phyloP scores from a whole-genome alignment of 2,888 invertebrate genomes.

The Machimus atricapillus region DNA sequence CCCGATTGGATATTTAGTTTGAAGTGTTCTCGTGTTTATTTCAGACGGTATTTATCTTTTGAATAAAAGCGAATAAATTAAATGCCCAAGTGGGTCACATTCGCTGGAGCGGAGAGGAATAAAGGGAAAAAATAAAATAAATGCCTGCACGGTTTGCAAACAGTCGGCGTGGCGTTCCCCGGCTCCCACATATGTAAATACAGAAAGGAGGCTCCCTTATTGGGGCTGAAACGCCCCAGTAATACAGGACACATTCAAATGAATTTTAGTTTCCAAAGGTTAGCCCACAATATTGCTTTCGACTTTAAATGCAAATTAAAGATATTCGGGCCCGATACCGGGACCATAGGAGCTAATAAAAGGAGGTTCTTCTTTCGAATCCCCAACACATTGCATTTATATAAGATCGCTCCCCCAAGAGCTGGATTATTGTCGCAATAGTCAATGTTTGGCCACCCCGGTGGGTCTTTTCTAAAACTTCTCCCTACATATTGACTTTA shows the following conservation, averaged over 20 bases:
- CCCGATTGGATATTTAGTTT: not conserved
- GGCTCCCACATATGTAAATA: slow-evolving; percentile 8
- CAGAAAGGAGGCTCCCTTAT: not conserved
- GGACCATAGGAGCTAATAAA: slow-evolving; percentile 7
- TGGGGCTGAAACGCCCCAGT: not conserved
- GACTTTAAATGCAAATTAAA: slow-evolving; percentile 38
- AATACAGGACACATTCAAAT: slow-evolving; percentile 31
- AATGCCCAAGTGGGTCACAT: not conserved
- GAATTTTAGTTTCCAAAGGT: slow-evolving; percentile 39
- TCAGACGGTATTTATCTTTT: slow-evolving; percentile 4
- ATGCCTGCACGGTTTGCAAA: not conserved
- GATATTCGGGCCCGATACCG: slow-evolving; percentile 9
- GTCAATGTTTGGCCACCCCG: not conserved
- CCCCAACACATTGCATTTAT: slow-evolving; percentile 37
- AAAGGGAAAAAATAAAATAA: not conserved
- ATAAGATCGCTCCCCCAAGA: slow-evolving; percentile 25
- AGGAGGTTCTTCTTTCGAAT: slow-evolving; percentile 19
- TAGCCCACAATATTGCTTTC: slow-evolving; percentile 33
- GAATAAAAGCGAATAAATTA: slow-evolving; percentile 25
- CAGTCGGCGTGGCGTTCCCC: not conserved
- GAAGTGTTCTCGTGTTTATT: not conserved
- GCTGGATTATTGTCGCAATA: slow-evolving; percentile 19
- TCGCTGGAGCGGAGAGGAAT: not conserved
- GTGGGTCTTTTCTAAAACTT: not conserved
- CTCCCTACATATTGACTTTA: not conserved